Evolutionary conservation across 1,140 invertebrate species (phyloP), one percentile per base, ranked within the genome.

Genomic region (Drosophila elegans): DNA sequence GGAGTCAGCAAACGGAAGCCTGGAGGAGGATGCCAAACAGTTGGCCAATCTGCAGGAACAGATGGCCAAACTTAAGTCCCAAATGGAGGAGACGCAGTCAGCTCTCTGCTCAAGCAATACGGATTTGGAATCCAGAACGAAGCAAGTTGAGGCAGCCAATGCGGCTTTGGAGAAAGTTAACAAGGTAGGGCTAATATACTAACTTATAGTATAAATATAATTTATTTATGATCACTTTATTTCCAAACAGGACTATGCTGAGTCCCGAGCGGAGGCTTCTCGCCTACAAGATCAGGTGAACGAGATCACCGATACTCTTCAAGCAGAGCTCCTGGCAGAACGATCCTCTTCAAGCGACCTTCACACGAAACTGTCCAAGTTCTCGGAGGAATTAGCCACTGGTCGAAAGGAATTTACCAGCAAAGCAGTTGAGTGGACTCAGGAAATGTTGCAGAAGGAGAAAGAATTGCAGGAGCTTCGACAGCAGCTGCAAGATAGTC

Each of bases 181-280:
- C 13, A 71, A 72, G 52, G 67, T 71, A 41, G 92, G 52, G 74
- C 68, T 6, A 92, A 44, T 90, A 81, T 16, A 16, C n/a, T 3
- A 13, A 2, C 11, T 3, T 6, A 9, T 7, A 42, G 5, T 25
- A 16, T 4, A 5, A n/a, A 29, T 21, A 10, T 6, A 4, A 12
- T 32, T 9, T 29, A 10, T 7, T 9, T 29, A 0, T 25, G 13
- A 13, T 16, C 16, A n/a, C 0, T 7, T 12, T 27, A 1, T 25
- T 10, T 4, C 4, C 3, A 16, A 2, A 12, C n/a, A 71, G 67
- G 64, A 72, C 13, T 72, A 72, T 9, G 68, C 68, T 4, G 92
- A 93, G 61, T 38, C 93, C 2, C 83, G 92, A 29, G 60, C 79
- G 25, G 92, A 92, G 21, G 52, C 86, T 1, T 51, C 46, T 0